A percentile compares a stretch with the other conserved stretches of the same genome.
Conservation (phyloP, 2,113 vertebrate species). For the Phylloscopus trochiloides region DNA sequence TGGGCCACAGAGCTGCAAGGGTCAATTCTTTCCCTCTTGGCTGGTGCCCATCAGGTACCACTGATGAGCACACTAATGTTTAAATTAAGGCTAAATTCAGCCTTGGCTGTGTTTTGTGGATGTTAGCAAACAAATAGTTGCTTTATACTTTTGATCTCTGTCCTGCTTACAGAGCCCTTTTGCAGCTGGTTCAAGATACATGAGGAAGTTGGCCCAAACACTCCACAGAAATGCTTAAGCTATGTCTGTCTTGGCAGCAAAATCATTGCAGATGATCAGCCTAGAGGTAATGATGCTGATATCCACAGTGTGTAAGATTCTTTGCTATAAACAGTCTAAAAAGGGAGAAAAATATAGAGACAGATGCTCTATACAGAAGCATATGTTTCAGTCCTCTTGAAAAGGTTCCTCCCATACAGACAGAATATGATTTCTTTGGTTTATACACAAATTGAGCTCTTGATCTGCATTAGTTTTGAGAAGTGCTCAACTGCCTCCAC, state of each 20-base stretch:
- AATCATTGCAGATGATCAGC: background rate
- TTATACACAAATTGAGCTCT: background rate
- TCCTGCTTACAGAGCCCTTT: background rate
- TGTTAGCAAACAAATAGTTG: background rate
- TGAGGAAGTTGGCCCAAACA: background rate
- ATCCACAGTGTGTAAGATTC: background rate
- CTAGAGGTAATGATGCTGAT: background rate
- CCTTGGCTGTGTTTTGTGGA: background rate
- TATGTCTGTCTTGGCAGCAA: background rate
- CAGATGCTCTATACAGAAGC: conserved; percentile 17
- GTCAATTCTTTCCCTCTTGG: background rate
- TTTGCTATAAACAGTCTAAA: background rate
- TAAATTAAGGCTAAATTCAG: background rate
- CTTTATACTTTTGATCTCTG: background rate
- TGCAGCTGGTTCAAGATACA: background rate
- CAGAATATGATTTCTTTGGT: background rate
- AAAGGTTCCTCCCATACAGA: background rate
- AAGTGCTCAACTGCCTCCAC: background rate
- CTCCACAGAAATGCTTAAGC: background rate
- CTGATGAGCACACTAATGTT: background rate
- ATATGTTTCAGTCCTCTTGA: background rate
- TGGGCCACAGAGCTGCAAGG: background rate
- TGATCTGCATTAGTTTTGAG: background rate
- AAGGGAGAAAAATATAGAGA: background rate
- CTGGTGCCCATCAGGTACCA: background rate